phyloP scores from a whole-genome alignment of 2,113 vertebrate species.

The Myiozetetes cayanensis region DNA sequence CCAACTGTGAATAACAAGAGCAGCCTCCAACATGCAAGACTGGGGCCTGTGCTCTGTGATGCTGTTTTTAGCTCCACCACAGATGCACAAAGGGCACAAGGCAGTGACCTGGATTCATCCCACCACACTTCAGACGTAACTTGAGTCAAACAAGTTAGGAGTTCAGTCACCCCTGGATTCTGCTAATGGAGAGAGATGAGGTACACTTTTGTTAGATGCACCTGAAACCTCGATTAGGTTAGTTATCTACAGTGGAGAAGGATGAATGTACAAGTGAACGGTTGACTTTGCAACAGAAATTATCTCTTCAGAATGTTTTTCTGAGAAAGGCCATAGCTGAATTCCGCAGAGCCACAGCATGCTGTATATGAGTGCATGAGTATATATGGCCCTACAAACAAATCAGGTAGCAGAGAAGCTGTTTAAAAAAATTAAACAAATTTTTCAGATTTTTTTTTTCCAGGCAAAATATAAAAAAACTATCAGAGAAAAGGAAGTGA shows the following conservation, averaged over 20 bases:
- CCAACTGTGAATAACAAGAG: not conserved
- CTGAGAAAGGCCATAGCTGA: not conserved
- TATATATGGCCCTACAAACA: not conserved
- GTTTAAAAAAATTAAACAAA: not conserved
- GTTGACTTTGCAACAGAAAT: not conserved
- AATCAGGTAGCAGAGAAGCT: not conserved
- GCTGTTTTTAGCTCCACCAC: not conserved
- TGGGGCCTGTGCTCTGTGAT: not conserved
- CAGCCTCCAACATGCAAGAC: not conserved
- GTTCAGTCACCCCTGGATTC: not conserved
- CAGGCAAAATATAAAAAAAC: not conserved
- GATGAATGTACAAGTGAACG: not conserved
- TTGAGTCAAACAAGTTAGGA: not conserved
- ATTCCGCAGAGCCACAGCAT: not conserved
- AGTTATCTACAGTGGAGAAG: not conserved
- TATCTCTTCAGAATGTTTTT: not conserved
- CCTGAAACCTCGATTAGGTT: not conserved
- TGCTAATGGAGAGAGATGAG: not conserved
- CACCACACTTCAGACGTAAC: not conserved
- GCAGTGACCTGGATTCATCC: not conserved
- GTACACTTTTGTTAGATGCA: not conserved
- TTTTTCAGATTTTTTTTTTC: not conserved
- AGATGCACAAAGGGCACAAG: not conserved
- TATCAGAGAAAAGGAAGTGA: not conserved
- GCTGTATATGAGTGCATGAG: not conserved